phyloP scores from a whole-genome alignment of 1,140 invertebrate genomes.

The Tetramorium simillimum region DNA sequence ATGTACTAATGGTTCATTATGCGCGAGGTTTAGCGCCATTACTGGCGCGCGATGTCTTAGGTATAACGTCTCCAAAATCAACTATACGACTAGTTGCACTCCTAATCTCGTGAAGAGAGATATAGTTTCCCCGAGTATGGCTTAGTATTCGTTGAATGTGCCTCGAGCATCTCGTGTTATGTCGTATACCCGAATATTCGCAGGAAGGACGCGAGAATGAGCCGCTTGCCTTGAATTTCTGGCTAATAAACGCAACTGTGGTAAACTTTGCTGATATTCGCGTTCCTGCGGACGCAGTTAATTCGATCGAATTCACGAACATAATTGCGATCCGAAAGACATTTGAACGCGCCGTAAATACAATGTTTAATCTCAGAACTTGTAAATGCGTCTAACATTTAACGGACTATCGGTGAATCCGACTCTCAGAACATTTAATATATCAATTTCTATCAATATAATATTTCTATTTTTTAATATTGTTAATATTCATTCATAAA shows the following conservation, averaged over 20 bases:
- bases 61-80: slow-evolving; percentile 9
- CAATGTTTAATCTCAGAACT: background rate
- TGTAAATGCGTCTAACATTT: slow-evolving; percentile 5
- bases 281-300: slow-evolving; percentile 34
- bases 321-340: slow-evolving; percentile 23
- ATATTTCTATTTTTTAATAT: background rate
- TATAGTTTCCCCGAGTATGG: slow-evolving; percentile 61
- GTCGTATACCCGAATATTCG: slow-evolving; percentile 41
- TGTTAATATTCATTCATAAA: background rate
- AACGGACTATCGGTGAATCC: background rate
- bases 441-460: background rate
- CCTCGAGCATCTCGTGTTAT: slow-evolving; percentile 45
- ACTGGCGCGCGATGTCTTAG: slow-evolving; percentile 1
- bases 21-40: background rate
- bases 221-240: slow-evolving; percentile 61
- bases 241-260: slow-evolving; percentile 69
- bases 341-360: background rate
- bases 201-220: slow-evolving; percentile 19
- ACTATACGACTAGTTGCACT: slow-evolving; percentile 46
- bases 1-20: slow-evolving; percentile 1
- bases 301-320: slow-evolving; percentile 49
- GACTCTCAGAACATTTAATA: background rate
- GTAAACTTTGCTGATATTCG: slow-evolving; percentile 66
- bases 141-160: slow-evolving; percentile 65
- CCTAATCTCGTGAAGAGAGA: slow-evolving; percentile 59